Conservation (phyloP, 2,797 vertebrate genomes). For the Natrix natrix region DNA sequence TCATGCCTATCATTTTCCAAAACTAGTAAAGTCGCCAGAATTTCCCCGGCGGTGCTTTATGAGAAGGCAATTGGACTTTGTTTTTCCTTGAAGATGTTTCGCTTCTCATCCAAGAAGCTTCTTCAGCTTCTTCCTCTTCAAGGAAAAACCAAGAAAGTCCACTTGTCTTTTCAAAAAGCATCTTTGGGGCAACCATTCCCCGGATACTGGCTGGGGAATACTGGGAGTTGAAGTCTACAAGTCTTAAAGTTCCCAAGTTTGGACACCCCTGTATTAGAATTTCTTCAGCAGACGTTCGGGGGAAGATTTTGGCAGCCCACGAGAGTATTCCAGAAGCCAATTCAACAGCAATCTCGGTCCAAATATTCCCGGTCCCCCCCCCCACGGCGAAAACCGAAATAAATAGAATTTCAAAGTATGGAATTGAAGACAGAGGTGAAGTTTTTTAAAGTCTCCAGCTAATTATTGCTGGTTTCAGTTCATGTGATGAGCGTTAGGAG, state of each 20-base stretch:
- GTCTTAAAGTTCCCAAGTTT: too few species aligned
- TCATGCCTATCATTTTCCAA: neutral
- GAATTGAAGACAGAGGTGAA: neutral
- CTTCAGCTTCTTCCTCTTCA: neutral
- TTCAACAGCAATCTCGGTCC: neutral
- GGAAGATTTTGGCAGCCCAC: neutral
- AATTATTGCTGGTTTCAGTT: neutral
- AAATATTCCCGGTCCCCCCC: neutral
- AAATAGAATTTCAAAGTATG: neutral
- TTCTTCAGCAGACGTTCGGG: neutral
- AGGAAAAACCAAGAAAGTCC: neutral
- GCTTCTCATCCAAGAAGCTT: neutral
- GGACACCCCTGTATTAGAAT: neutral
- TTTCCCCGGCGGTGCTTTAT: neutral
- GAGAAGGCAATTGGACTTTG: neutral
- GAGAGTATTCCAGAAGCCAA: neutral
- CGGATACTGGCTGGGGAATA: too few species aligned
- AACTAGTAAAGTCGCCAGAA: neutral
- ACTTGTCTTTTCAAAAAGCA: neutral
- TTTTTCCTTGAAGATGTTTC: neutral
- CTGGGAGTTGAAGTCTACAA: too few species aligned
- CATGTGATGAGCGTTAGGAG: neutral
- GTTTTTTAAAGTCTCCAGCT: neutral
- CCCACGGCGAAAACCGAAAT: neutral
- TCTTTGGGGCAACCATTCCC: neutral